Evolutionary conservation across 2,113 vertebrate genomes (phyloP), one percentile per base, ranked within the genome.

Genomic region (Nycticorax nycticorax): DNA sequence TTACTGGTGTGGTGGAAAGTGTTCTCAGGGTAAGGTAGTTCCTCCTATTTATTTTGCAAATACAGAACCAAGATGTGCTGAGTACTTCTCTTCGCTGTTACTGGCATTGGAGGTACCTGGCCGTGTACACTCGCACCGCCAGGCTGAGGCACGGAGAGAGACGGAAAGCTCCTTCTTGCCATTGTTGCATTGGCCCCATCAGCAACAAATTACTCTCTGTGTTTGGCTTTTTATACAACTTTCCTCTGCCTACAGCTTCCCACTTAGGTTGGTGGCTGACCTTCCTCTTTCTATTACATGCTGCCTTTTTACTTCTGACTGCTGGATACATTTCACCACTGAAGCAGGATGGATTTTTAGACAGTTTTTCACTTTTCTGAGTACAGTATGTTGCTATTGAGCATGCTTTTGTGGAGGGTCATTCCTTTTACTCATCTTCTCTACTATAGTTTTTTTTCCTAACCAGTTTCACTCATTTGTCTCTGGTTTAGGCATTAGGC

Each of bases 121-220:
- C 27, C 0, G 1, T 16, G 15, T 21, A 5, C 41, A 2, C 22
- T 16, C 39, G 8, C 3, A 4, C 22, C 47, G 9, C 26, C 71
- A 79, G 66, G 30, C 82, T 93, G 66, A 80, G 39, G 3, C 16
- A 13, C 1, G 10, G 3, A 27, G 27, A 66, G 43, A 52, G 41
- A 14, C 1, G 2, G 56, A 66, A 62, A 88, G 16, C 9, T 78
- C 24, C 21, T 92, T 11, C 35, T 48, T 57, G 33, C 17, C 9
- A 0, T 71, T 41, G 2, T 32, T 52, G 43, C 9, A 2, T 28
- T 74, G 52, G 26, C n/a, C 52, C 24, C 32, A 5, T 19, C 28
- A 52, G 59, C 41, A 56, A 14, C 20, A 64, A 33, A 76, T 63
- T 43, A 16, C 39, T 55, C 30, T 7, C 7, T 66, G 28, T 3